phyloP scores from a whole-genome alignment of 2,797 vertebrate species.

The Lacerta viridis region DNA sequence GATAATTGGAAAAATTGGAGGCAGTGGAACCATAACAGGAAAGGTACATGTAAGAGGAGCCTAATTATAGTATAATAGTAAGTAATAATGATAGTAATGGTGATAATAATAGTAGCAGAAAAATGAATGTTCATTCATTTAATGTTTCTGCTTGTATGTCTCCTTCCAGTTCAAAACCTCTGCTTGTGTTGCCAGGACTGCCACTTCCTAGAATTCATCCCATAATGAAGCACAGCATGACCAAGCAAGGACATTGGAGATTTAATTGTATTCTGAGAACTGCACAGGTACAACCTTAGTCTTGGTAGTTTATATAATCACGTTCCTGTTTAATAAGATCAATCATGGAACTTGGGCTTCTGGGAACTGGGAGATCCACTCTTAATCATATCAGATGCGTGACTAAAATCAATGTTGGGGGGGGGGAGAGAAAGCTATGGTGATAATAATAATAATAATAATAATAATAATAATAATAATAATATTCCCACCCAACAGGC shows the following conservation, averaged over 20 bases:
- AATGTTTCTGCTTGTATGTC: not conserved
- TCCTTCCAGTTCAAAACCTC: not conserved
- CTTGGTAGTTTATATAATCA: slow-evolving; percentile 8
- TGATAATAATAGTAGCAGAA: not conserved
- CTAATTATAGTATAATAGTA: no score
- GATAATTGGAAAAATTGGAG: not conserved
- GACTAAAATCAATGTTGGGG: not conserved
- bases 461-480: no score
- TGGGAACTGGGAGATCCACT: not conserved
- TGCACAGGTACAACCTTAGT: not conserved
- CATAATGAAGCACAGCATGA: not conserved
- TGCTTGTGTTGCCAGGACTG: not conserved
- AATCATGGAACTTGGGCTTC: not conserved
- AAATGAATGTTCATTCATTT: not conserved
- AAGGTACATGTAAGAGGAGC: not conserved
- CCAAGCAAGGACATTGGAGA: not conserved
- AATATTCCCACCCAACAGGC: not conserved
- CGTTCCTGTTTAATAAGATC: slow-evolving; percentile 1
- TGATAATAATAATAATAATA: no score
- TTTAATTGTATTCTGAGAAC: not conserved
- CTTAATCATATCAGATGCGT: slow-evolving; percentile 18
- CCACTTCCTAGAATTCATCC: not conserved
- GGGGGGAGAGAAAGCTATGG: no score
- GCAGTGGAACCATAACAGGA: not conserved
- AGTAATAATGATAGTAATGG: no score